Evolutionary conservation across 1,140 invertebrate genomes (phyloP), one percentile per base, ranked within the genome.

Genomic region (Drosophila orena): DNA sequence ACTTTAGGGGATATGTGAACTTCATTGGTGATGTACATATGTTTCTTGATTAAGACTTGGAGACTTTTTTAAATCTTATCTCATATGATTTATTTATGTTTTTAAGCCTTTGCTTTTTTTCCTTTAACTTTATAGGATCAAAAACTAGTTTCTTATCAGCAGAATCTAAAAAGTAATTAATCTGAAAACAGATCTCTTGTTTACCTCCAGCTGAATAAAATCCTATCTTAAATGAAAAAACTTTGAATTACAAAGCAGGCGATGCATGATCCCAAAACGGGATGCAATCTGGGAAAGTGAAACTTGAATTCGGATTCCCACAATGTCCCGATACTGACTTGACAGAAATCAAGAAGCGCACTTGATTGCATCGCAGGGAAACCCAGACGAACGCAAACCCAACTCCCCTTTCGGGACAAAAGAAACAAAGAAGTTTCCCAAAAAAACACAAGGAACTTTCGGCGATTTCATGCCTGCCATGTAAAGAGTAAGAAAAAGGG

Each of bases 271-370:
- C 43, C 62, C 74, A 37, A 42, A 12, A 6, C 59, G 56, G 57
- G 47, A 77, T 73, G 52, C 15, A 50, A 24, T 17, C 42, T 79
- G 49, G 53, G 57, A 68, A 69, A 38, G 10, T 56, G 40, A 65
- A 54, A 59, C 34, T 50, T 34, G 66, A 56, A 79, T 66, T 79
- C 80, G 55, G 62, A 60, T 83, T 78, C 59, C 70, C 60, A 66
- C 49, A 64, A 49, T 72, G 52, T 42, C 15, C 30, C 47, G 38
- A 54, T 8, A 56, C 75, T 84, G 80, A 75, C 80, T 84, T 84
- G 76, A 79, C 80, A 72, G 80, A 84, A 84, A 84, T 84, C 80
- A 84, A 84, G 80, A 62, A 58, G 54, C 54, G 70, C 80, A 84
- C 80, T 84, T 84, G 80, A 84, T 84, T 72, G 57, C 60, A 47